Evolutionary conservation across 2,797 vertebrate genomes (phyloP), one percentile per base, ranked within the genome.

Genomic region (Anableps anableps): DNA sequence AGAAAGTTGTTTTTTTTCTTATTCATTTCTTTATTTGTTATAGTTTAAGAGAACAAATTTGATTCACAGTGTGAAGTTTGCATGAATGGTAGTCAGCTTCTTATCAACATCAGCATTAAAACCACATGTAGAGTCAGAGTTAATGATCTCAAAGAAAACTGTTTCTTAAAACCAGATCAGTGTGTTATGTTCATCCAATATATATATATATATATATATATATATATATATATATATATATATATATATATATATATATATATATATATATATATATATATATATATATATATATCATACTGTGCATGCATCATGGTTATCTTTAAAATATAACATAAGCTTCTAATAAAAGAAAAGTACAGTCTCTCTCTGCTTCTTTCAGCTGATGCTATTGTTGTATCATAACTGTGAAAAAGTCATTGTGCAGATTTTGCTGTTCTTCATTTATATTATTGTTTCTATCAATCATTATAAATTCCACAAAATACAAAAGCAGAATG

Each of bases 381-480:
- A 26, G n/a, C 47, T 72, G 48, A 76, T 9, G 23, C 26, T 43
- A 41, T 45, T 53, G 9, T 3, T 26, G n/a, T 19, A 48, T 82
- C 34, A 60, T 43, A 72, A 47, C 36, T 38, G 26, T 45, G 41
- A 74, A 70, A 76, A n/a, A 34, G 14, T 80, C 38, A 74, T 64
- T 23, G 0, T 1, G 17, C 21, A 1, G 7, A 9, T n/a, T 55
- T 48, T 79, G 26, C 66, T 51, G 74, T 23, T 23, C n/a, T 48
- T 31, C 19, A 38, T 70, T 70, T 71, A 6, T 70, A 77, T 89
- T 80, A 70, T 77, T 66, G 43, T 73, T 48, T 64, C 75, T 71
- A 36, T 82, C 43, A 70, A 72, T 55, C 34, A 60, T 80, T 62
- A 55, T 1, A 10, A 26, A 60, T 89, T 75, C 80, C 83, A 82